Conservation (phyloP, 2,113 vertebrate species). For the Cyanistes caeruleus region DNA sequence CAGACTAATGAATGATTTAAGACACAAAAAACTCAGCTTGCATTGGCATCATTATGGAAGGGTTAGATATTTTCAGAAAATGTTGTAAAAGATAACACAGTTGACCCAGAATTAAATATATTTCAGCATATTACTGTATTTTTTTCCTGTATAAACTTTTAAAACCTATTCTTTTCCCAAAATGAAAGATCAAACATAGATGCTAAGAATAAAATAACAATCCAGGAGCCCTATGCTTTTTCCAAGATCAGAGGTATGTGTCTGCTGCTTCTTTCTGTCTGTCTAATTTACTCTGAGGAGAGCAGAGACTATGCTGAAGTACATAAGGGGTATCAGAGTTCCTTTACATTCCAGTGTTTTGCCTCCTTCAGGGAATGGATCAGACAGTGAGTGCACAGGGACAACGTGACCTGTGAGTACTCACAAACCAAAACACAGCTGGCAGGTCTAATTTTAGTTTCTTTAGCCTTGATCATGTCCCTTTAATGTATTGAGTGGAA, state of each 20-base stretch:
- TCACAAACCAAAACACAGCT: conserved; percentile 71
- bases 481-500: conserved; percentile 67
- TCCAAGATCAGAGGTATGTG: not conserved
- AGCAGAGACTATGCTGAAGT: not conserved
- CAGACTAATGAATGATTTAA: conserved; percentile 31
- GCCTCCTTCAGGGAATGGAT: conserved; percentile 25
- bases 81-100: not conserved
- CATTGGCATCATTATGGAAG: conserved; percentile 9
- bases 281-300: not conserved
- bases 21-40: conserved; percentile 4
- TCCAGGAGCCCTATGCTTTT: not conserved
- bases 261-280: not conserved
- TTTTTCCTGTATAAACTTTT: not conserved
- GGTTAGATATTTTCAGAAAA: conserved; percentile 23
- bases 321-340: conserved; percentile 3
- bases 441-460: conserved; percentile 72
- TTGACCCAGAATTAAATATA: not conserved
- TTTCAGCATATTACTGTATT: not conserved
- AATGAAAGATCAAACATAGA: not conserved
- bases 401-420: conserved; percentile 48
- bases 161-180: not conserved
- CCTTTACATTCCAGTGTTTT: conserved; percentile 25
- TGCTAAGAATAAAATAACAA: not conserved
- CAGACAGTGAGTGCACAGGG: conserved; percentile 1
- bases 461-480: conserved; percentile 65